Base-by-base conservation (phyloP, 2,888 invertebrate genomes). In the Meandrusa payeni region DNA sequence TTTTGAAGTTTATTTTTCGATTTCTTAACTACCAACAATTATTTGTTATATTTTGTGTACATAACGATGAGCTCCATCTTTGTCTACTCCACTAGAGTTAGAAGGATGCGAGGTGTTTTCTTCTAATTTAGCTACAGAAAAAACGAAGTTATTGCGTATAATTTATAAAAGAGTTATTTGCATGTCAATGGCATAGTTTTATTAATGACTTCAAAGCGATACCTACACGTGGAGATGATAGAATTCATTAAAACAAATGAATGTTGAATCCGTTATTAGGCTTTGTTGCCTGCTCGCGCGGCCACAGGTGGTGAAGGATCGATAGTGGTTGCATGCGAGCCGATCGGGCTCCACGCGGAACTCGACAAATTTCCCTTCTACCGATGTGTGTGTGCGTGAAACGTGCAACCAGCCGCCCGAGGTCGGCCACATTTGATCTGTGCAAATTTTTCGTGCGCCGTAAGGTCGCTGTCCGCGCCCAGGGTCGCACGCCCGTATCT, bases 371-470 rank as follows among this genome's bases (percentile, higher is more conserved):
- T 81, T 79, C 74, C 71, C 64, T 61, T 64, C 46, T 61, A 63
- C 50, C 47, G 49, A 47, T 48, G 55, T 52, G 48, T 51, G 54
- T 63, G 61, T 64, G 65, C 61, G 69, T 61, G 59, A 57, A 37
- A 26, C 75, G 76, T 85, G 85, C 85, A 85, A 74, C 80, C 73
- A 76, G 57, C 64, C 63, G 64, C 48, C 63, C 86, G 87, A 87
- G 87, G 87, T 83, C 87, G 86, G 85, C 87, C 85, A 87, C 87
- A 87, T 86, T 74, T 79, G 85, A 80, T 83, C 83, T 85, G 86
- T 85, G 86, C 86, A 86, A 87, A 87, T 83, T 86, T 85, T 70
- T 39, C 44, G 44, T 39, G 83, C 74, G 74, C 67, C 66, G 64
- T 64, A 74, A 77, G 86, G 81, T 83, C 86, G 77, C 65, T 81